Evolutionary conservation across 2,888 invertebrate species (phyloP), one percentile per base, ranked within the genome.

Genomic region (Micropterix aruncella): DNA sequence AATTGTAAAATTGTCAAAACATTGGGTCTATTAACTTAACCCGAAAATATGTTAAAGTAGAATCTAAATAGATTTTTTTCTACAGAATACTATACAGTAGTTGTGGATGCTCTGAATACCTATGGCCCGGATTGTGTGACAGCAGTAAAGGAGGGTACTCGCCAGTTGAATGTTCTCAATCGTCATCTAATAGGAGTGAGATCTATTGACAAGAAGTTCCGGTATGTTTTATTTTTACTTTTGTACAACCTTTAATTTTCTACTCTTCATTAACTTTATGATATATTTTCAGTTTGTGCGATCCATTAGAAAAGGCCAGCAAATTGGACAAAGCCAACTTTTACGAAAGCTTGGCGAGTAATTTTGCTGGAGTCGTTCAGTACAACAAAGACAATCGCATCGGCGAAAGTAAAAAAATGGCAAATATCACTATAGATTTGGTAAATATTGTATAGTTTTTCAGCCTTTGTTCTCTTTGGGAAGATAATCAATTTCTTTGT

Each of bases 341-440:
- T 45, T 91, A 80, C 59, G 83, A 81, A 57, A 77, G 75, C n/a
- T 62, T 95, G 38, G 86, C 92, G 1, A 79, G 82, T 39, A 85
- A 88, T 62, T 89, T 95, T 62, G 93, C 91, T 42, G 90, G 81
- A 37, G 75, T 94, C 37, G 94, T 95, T 0, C 95, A 96, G 57
- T 95, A 95, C 60, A 94, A 95, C 60, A 87, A 88, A 58, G 94
- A 94, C 57, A 94, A 94, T 60, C 75, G 92, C 18, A 78, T 79
- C 7, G 71, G 80, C 57, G 70, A 73, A 53, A 65, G 74, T 58
- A 54, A 69, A 0, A 65, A 65, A 44, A 75, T 72, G 19, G 73
- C 74, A 14, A 83, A 80, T 50, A 69, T 90, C 5, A 90, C 91
- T 2, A 86, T 95, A 18, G 83, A 88, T 57, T 75, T 78, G 15